Conservation (phyloP, 2,888 invertebrate species). For the Scrobipalpa costella region DNA sequence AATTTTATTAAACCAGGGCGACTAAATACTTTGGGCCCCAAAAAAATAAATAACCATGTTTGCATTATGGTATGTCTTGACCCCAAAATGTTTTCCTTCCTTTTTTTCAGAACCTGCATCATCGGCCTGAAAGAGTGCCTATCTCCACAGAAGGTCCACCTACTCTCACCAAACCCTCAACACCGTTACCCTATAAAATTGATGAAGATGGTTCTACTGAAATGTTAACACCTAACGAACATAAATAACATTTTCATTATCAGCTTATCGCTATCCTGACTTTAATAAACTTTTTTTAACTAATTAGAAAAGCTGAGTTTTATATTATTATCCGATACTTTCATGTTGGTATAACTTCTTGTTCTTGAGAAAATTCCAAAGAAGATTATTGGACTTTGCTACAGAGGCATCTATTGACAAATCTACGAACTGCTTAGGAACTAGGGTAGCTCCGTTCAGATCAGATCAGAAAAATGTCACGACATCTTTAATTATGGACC, state of each 20-base stretch:
- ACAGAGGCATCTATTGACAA: not conserved
- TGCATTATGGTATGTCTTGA: no score
- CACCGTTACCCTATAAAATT: slow-evolving; percentile 82
- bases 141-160: slow-evolving; percentile 50
- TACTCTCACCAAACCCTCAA: slow-evolving; percentile 53
- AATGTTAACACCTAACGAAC: slow-evolving; percentile 46
- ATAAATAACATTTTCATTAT: no score
- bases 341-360: no score
- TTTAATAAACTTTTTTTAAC: not conserved
- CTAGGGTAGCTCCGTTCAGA: no score
- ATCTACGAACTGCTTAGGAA: not conserved
- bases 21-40: no score
- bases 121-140: slow-evolving; percentile 35
- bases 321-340: no score
- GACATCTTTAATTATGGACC: not conserved
- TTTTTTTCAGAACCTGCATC: slow-evolving; percentile 38
- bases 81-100: no score
- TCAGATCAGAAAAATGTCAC: not conserved
- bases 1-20: no score
- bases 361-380: no score
- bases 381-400: not conserved
- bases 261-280: no score
- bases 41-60: no score
- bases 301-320: not conserved
- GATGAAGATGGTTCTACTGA: slow-evolving; percentile 83